A percentile compares a stretch with the other conserved stretches of the same genome.
Evolutionary conservation across 2,797 vertebrate genomes (phyloP).

Genomic region (Adrianichthys oophorus): DNA sequence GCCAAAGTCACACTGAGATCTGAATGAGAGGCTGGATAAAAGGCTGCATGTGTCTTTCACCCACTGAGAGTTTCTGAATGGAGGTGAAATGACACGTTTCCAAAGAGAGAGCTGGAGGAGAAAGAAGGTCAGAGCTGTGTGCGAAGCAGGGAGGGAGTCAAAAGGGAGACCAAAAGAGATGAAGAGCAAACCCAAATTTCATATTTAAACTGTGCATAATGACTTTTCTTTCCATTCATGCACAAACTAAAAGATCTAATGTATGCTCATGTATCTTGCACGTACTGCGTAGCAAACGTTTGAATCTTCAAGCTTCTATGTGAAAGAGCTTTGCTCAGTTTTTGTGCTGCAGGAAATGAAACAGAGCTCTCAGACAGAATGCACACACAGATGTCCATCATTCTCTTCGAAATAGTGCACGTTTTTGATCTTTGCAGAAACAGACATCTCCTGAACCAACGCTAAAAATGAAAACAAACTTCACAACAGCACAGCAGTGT

Average conservation of each 20-base stretch:
- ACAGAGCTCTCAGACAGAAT: conserved; percentile 21
- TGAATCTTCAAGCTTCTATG: conserved; percentile 25
- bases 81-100: conserved; percentile 58
- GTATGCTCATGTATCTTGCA: background rate
- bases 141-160: conserved; percentile 20
- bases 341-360: conserved; percentile 29
- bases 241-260: conserved; percentile 1
- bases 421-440: background rate
- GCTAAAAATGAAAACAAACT: conserved; percentile 15
- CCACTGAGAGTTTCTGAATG: conserved; percentile 60
- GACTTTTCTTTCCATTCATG: conserved; percentile 26
- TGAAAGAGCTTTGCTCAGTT: conserved; percentile 20
- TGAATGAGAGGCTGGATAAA: conserved; percentile 50
- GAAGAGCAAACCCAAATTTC: conserved; percentile 37
- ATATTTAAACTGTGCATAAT: conserved; percentile 26
- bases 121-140: conserved; percentile 30
- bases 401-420: conserved; percentile 2
- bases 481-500: conserved; percentile 3
- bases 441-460: conserved; percentile 1
- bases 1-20: conserved; percentile 39
- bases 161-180: conserved; percentile 26
- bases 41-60: conserved; percentile 42
- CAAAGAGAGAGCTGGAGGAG: conserved; percentile 34
- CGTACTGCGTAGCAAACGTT: conserved; percentile 7
- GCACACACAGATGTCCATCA: conserved; percentile 7